Evolutionary conservation across 2,113 vertebrate genomes (phyloP).

Genomic region (Anguilla rostrata): DNA sequence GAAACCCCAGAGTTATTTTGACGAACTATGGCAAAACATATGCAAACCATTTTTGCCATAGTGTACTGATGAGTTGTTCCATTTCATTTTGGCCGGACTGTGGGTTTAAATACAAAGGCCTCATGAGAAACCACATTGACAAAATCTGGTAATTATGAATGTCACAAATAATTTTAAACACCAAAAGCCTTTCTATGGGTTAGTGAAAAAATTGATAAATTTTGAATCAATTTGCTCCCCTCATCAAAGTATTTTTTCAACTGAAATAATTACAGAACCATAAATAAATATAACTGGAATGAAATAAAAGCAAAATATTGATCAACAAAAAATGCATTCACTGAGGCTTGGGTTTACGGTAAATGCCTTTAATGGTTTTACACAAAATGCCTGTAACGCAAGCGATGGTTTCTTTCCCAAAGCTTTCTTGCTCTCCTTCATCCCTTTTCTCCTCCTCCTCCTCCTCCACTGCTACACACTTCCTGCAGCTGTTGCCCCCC

Average conservation of each 20-base stretch:
- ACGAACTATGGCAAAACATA: neutral
- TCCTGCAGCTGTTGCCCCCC: slow-evolving; percentile 38
- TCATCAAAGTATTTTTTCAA: neutral
- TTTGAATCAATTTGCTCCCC: neutral
- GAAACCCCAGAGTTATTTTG: neutral
- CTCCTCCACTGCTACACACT: slow-evolving; percentile 11
- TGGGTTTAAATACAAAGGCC: neutral
- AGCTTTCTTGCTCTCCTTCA: slow-evolving; percentile 8
- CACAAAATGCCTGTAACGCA: neutral
- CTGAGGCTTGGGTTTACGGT: slow-evolving; percentile 13
- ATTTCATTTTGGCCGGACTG: neutral
- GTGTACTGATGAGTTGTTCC: neutral
- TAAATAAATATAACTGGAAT: neutral
- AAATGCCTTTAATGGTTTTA: neutral
- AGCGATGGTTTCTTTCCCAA: neutral
- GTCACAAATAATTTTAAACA: too few relatives aligned
- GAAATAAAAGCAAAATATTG: neutral
- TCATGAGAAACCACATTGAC: neutral
- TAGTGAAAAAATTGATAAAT: neutral
- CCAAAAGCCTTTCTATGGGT: neutral
- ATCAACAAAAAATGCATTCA: neutral
- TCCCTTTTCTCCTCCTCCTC: slow-evolving; percentile 40
- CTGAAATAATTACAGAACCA: neutral
- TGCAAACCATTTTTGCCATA: neutral
- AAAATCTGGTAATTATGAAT: too few relatives aligned